These are phyloP conservation scores for Spea multiplicata DNA, from an alignment of 2,113 vertebrate species.

Conservation along the genomic window DNA sequence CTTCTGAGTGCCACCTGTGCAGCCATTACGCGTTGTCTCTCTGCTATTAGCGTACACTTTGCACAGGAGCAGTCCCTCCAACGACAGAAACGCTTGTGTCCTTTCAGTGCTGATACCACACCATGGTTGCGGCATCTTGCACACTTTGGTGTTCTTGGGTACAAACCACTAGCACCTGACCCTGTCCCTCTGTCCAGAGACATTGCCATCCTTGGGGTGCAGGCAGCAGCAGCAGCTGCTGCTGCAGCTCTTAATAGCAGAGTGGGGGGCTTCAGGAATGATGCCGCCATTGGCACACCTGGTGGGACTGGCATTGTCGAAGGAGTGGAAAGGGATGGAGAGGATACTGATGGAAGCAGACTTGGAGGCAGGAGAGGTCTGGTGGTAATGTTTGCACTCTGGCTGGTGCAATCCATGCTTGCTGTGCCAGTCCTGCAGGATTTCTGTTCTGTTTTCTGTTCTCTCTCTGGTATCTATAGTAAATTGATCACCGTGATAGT, in stretches of 20 bases:
- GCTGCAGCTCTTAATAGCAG: slow-evolving; percentile 43
- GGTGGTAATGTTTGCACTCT: slow-evolving; percentile 48
- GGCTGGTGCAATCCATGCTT: slow-evolving; percentile 65
- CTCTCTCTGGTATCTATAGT: neutral
- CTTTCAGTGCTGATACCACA: slow-evolving; percentile 86
- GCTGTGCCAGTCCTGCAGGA: neutral
- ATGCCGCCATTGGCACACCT: slow-evolving; percentile 60
- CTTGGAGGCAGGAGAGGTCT: slow-evolving; percentile 50
- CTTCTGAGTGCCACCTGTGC: slow-evolving; percentile 87
- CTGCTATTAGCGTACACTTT: slow-evolving; percentile 85
- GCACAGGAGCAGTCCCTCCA: slow-evolving; percentile 88
- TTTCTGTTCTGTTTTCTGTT: slow-evolving; percentile 10
- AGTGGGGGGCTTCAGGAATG: slow-evolving; percentile 66
- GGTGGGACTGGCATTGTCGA: slow-evolving; percentile 40
- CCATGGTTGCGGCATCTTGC: slow-evolving; percentile 86
- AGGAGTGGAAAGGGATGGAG: slow-evolving; percentile 3
- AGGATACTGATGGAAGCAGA: slow-evolving; percentile 51
- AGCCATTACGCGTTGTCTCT: slow-evolving; percentile 88
- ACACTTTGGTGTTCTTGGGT: slow-evolving; percentile 83
- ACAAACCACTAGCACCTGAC: slow-evolving; percentile 48
- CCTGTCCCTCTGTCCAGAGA: slow-evolving; percentile 64
- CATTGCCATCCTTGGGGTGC: slow-evolving; percentile 51
- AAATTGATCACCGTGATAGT: neutral
- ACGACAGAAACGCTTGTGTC: slow-evolving; percentile 87
- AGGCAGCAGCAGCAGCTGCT: slow-evolving; percentile 34